phyloP scores from a whole-genome alignment of 1,140 invertebrate species.

The Thaumatotibia leucotreta region DNA sequence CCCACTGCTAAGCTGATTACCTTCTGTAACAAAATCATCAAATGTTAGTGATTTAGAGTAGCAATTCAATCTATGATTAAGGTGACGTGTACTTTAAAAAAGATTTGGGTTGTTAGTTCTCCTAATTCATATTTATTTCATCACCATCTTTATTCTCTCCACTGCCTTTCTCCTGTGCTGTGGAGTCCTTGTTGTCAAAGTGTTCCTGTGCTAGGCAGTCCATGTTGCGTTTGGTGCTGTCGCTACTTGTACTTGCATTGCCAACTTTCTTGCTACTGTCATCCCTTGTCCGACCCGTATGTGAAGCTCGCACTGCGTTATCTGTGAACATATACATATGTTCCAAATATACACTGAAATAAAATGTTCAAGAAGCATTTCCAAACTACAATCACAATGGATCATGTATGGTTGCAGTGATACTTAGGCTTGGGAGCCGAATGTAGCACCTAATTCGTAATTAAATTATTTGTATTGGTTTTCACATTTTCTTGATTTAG shows the following conservation, averaged over 20 bases:
- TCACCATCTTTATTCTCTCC: constrained; percentile 59
- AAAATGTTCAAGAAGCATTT: no score
- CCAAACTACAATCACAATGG: no score
- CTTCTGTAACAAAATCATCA: constrained; percentile 34
- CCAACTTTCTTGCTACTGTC: constrained; percentile 66
- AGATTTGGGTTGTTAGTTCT: not conserved
- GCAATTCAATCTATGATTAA: not conserved
- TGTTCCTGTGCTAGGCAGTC: constrained; percentile 66
- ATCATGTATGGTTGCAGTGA: no score
- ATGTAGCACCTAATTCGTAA: no score
- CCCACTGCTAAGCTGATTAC: constrained; percentile 52
- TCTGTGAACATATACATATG: constrained; percentile 32
- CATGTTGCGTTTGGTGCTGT: constrained; percentile 62
- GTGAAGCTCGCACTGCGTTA: constrained; percentile 54
- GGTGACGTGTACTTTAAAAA: not conserved
- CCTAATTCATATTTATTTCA: not conserved
- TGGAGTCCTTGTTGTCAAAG: constrained; percentile 59
- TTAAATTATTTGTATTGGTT: no score
- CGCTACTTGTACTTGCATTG: constrained; percentile 56
- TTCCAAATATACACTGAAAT: constrained; percentile 14
- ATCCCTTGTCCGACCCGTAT: constrained; percentile 64
- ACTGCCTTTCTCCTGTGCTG: constrained; percentile 56
- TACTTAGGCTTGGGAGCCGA: no score
- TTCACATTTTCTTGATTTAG: no score
- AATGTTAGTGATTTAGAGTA: not conserved